A percentile compares a stretch with the other conserved stretches of the same genome.
These are phyloP conservation scores for Geodia barretti DNA, from an alignment of 37 sponge, comb jelly and placozoan genomes.

Conservation along the genomic window DNA sequence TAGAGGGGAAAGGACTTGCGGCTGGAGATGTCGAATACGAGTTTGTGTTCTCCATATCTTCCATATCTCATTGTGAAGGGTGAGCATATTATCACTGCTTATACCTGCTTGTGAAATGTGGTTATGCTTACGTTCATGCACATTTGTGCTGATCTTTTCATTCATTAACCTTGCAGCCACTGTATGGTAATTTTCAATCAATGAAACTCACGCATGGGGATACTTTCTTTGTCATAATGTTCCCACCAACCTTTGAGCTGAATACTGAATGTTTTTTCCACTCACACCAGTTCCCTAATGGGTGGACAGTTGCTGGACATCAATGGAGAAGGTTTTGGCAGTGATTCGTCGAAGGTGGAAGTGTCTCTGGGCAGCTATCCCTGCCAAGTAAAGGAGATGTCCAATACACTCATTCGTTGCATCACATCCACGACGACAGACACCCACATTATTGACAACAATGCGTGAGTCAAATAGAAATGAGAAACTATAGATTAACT, in stretches of 20 bases:
- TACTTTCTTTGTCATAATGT: not conserved
- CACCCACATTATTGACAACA: constrained; percentile 63
- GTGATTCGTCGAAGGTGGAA: not conserved
- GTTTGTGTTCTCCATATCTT: constrained; percentile 30
- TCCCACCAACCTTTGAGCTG: not conserved
- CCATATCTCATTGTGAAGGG: constrained; percentile 53
- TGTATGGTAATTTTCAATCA: too few species aligned
- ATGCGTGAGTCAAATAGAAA: too few species aligned
- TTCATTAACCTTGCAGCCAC: too few species aligned
- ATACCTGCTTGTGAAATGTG: not conserved
- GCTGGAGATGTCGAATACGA: constrained; percentile 19
- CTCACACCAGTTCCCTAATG: constrained; percentile 62
- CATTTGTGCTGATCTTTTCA: too few species aligned
- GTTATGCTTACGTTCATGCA: too few species aligned
- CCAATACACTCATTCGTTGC: constrained; percentile 42
- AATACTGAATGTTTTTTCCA: not conserved
- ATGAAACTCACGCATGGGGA: not conserved
- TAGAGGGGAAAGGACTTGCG: constrained; percentile 37
- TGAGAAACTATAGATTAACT: too few species aligned
- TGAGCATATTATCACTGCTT: constrained; percentile 13
- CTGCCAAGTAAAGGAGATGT: constrained; percentile 37
- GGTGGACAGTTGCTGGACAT: constrained; percentile 76
- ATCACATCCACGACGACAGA: constrained; percentile 24
- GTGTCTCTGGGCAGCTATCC: constrained; percentile 45
- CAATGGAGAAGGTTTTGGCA: constrained; percentile 61